phyloP scores from a whole-genome alignment of 2,113 vertebrate species.

The Struthidea cinerea region DNA sequence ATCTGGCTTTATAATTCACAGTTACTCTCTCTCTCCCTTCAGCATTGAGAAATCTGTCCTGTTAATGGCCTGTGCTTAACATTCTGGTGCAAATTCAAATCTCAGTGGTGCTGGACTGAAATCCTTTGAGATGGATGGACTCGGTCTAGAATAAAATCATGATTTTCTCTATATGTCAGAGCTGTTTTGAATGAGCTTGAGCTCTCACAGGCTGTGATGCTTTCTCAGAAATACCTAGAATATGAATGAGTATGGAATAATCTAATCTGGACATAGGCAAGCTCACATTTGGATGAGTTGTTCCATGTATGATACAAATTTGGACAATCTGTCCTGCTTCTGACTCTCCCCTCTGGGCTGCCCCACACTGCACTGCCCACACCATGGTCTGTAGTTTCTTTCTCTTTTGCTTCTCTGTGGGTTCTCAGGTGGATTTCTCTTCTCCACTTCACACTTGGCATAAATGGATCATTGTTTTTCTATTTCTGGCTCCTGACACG shows the following conservation, averaged over 20 bases:
- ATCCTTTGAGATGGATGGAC: background rate
- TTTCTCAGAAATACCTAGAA: background rate
- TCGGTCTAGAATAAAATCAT: background rate
- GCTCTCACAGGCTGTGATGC: background rate
- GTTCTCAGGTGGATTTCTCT: background rate
- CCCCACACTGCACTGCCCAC: background rate
- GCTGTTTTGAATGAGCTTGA: background rate
- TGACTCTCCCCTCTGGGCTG: background rate
- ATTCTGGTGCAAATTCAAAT: background rate
- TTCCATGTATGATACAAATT: background rate
- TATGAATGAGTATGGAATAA: background rate
- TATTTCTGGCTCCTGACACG: background rate
- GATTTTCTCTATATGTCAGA: background rate
- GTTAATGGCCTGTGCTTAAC: background rate
- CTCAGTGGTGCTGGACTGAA: background rate
- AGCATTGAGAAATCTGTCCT: background rate
- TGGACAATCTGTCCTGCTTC: background rate
- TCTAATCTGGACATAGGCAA: background rate
- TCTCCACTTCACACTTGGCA: background rate
- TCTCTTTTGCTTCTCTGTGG: background rate
- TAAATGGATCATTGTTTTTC: background rate
- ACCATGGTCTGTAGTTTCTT: background rate
- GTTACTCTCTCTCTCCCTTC: background rate
- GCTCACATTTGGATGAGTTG: background rate
- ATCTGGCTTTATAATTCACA: slow-evolving; percentile 40